Evolutionary conservation across 2,888 invertebrate species (phyloP).

Genomic region (Sympetrum striolatum): DNA sequence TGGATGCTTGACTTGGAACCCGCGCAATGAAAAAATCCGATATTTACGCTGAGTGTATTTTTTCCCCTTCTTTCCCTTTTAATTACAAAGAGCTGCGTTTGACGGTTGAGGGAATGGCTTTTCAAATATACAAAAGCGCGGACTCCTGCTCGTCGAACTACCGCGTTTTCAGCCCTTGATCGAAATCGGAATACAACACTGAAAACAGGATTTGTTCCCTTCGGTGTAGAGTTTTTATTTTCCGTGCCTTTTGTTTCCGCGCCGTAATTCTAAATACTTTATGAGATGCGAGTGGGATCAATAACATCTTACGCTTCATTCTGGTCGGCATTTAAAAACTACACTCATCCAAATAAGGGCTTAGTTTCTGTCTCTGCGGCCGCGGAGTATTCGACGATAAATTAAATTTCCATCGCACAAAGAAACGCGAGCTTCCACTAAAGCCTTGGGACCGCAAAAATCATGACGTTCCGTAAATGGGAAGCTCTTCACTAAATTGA

Average conservation of each 20-base stretch:
- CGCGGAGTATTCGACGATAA: no score
- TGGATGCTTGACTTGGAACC: constrained; percentile 7
- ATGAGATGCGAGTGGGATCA: neutral
- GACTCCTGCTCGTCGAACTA: neutral
- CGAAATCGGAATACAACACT: neutral
- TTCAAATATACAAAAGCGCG: neutral
- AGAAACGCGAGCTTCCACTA: no score
- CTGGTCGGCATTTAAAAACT: neutral
- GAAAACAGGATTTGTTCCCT: neutral
- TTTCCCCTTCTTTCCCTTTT: constrained; percentile 11
- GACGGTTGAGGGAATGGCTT: constrained; percentile 33
- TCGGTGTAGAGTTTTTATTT: neutral
- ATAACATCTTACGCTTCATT: neutral
- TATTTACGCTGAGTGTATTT: constrained; percentile 10
- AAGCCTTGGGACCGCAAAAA: no score
- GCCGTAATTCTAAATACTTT: neutral
- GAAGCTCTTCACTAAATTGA: no score
- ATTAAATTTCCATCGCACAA: no score
- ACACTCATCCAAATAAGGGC: neutral
- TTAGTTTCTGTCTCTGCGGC: no score
- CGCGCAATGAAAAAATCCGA: constrained; percentile 29
- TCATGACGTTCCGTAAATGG: no score
- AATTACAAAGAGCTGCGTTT: constrained; percentile 35
- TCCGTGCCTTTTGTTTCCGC: neutral
- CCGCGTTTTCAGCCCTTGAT: neutral